Percentiles rank a stretch among this genome's conserved stretches.
phyloP scores from a whole-genome alignment of 2,797 vertebrate species.

The Acanthornis magna region DNA sequence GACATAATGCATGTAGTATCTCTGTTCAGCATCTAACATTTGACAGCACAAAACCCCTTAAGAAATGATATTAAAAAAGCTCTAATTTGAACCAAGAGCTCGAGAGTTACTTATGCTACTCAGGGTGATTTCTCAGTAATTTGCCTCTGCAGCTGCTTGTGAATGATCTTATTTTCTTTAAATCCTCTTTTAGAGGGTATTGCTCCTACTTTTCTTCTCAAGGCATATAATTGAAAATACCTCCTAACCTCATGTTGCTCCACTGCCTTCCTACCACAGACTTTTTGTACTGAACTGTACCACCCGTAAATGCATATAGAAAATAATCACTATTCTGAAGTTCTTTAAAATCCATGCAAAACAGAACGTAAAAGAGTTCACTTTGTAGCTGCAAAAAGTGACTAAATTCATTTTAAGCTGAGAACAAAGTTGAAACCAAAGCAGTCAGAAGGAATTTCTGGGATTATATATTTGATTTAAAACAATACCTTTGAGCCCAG shows the following conservation, averaged over 20 bases:
- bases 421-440: not conserved
- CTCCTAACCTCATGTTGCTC: not conserved
- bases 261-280: not conserved
- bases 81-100: not conserved
- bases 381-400: not conserved
- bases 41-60: not conserved
- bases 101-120: not conserved
- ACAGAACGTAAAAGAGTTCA: not conserved
- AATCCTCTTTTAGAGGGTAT: not conserved
- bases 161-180: not conserved
- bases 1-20: not conserved
- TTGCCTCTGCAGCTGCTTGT: not conserved
- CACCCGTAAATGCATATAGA: not conserved
- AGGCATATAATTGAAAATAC: not conserved
- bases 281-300: not conserved
- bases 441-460: not conserved
- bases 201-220: not conserved
- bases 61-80: not conserved
- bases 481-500: not conserved
- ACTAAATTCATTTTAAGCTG: not conserved
- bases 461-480: not conserved
- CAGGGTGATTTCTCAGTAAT: not conserved
- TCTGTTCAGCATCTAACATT: not conserved
- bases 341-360: not conserved
- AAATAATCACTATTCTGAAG: not conserved